Evolutionary conservation across 1,140 invertebrate species (phyloP), one percentile per base, ranked within the genome.

Genomic region (Drosophila auraria): DNA sequence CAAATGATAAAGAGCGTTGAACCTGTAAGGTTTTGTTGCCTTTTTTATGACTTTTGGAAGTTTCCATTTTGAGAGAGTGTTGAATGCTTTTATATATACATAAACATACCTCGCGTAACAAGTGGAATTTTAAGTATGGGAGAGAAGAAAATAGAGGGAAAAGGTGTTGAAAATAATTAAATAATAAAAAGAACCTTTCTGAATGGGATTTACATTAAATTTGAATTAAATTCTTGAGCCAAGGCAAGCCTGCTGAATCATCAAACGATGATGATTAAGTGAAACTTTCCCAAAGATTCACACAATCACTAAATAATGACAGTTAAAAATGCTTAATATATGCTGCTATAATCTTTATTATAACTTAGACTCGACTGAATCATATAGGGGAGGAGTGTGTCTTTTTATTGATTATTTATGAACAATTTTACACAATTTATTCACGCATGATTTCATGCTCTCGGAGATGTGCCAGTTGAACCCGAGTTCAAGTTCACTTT

Each of bases 401-500:
- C 17, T 56, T 45, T 68, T 82, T 73, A 82, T 72, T 82, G 76
- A 61, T 82, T 76, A 66, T 63, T 78, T 69, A 81, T 54, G 70
- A 84, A 76, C 70, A 49, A 51, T 61, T 72, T 66, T 54, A 64
- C 38, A 83, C 69, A 75, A 79, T 75, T 75, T 63, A 82, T 66
- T 68, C 56, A 59, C 58, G 58, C 68, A 60, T 69, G 66, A 77
- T 73, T 78, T 58, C 53, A 79, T 72, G 58, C 38, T 53, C 36
- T 36, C 42, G 11, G n/a, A 20, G 64, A 63, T 53, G 36, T 20
- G 58, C 40, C 76, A 78, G 66, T 70, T 81, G 69, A 87, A 74
- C 84, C 25, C 58, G 73, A 72, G 83, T 87, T 87, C 83, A 87
- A 87, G 83, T 87, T 87, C 83, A 79, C 44, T 60, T 45, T 42